A percentile compares a stretch with the other conserved stretches of the same genome.
phyloP scores from a whole-genome alignment of 2,113 vertebrate genomes.

The Stomatorhinus ivindoensis region DNA sequence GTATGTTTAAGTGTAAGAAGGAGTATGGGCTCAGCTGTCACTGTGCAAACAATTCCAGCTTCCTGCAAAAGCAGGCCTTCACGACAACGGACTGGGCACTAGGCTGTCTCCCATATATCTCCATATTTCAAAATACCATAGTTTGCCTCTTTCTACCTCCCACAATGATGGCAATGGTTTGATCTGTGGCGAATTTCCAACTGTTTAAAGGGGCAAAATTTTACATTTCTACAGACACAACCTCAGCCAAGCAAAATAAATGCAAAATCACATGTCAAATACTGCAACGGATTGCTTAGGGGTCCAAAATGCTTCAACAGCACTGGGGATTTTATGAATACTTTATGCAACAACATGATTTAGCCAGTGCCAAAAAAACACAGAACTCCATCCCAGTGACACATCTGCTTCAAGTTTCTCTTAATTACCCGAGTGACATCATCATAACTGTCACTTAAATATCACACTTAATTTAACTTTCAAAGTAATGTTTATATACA shows the following conservation, averaged over 20 bases:
- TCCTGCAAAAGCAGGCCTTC: not conserved
- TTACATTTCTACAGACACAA: not conserved
- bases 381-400: not conserved
- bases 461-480: not conserved
- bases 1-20: not conserved
- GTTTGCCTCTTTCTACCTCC: not conserved
- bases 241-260: not conserved
- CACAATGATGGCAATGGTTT: not conserved
- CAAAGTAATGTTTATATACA: not conserved
- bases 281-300: not conserved
- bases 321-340: not conserved
- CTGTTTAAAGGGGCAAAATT: not conserved
- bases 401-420: not conserved
- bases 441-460: not conserved
- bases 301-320: not conserved
- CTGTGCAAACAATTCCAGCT: not conserved
- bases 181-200: not conserved
- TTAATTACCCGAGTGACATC: not conserved
- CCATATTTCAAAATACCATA: not conserved
- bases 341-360: not conserved
- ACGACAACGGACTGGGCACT: not conserved
- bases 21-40: not conserved
- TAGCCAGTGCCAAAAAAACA: not conserved
- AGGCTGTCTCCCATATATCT: not conserved
- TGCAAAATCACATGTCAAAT: not conserved